A percentile compares a stretch with the other conserved stretches of the same genome.
Evolutionary conservation across 2,797 vertebrate genomes (phyloP).

Genomic region (Bovichtus variegatus): DNA sequence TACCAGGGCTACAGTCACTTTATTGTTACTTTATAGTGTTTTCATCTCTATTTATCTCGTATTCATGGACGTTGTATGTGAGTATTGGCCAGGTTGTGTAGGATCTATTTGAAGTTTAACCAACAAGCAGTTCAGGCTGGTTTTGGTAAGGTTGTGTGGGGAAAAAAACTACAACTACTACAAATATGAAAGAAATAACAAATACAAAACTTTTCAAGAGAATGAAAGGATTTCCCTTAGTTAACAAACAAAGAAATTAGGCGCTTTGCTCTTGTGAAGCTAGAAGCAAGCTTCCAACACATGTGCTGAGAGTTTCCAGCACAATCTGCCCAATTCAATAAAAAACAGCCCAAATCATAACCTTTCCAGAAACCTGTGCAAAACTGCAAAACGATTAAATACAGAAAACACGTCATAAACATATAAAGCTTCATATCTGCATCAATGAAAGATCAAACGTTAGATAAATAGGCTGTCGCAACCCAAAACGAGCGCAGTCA

Average conservation of each 20-base stretch:
- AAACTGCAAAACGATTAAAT: neutral
- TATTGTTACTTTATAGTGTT: too few species aligned
- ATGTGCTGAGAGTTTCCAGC: neutral
- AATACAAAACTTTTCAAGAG: neutral
- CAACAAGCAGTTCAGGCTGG: neutral
- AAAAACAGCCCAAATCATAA: neutral
- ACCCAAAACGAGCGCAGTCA: too few species aligned
- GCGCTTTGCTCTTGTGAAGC: neutral
- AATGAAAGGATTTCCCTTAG: neutral
- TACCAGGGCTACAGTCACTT: too few species aligned
- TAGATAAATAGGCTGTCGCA: too few species aligned
- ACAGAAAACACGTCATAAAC: neutral
- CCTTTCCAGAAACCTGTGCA: neutral
- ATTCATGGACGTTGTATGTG: too few species aligned
- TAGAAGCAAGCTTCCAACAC: neutral
- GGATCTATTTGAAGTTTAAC: neutral
- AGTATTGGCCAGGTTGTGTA: too few species aligned
- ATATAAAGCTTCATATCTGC: neutral
- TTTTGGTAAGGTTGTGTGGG: neutral
- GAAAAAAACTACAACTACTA: accelerated
- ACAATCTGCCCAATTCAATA: neutral
- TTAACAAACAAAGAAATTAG: neutral
- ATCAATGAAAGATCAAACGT: too few species aligned
- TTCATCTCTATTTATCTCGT: too few species aligned
- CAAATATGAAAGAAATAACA: neutral